phyloP scores from a whole-genome alignment of 2,797 vertebrate genomes.

The Pempheris klunzingeri region DNA sequence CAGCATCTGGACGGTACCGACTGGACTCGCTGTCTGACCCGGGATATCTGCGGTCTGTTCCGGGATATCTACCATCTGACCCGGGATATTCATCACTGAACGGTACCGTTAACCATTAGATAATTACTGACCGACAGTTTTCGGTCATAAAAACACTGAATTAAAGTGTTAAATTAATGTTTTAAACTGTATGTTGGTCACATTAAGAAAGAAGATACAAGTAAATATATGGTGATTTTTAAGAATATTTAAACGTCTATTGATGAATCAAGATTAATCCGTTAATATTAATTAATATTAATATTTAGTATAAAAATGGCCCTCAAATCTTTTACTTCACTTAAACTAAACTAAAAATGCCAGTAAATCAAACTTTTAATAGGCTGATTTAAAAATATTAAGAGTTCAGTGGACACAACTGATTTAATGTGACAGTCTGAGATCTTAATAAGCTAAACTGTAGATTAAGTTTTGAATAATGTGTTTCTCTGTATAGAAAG shows the following conservation, averaged over 20 bases:
- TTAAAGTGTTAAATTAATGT: too few relatives aligned
- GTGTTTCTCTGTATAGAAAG: background rate
- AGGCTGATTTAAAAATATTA: background rate
- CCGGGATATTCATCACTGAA: too few relatives aligned
- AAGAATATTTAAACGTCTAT: background rate
- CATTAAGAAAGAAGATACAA: too few relatives aligned
- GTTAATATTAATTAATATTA: too few relatives aligned
- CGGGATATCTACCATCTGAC: background rate
- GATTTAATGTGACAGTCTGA: background rate
- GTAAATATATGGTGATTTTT: background rate
- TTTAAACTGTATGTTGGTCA: background rate
- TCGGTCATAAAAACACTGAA: background rate
- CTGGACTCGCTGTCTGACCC: conserved; percentile 20
- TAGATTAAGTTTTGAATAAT: too few relatives aligned
- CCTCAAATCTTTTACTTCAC: background rate
- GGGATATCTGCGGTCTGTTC: conserved; percentile 36
- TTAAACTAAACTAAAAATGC: background rate
- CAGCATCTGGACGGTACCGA: background rate
- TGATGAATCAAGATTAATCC: background rate
- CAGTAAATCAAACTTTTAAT: background rate
- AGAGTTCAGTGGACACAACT: background rate
- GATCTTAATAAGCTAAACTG: background rate
- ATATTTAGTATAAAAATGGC: background rate
- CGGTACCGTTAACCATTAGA: too few relatives aligned
- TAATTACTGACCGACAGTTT: too few relatives aligned